Conservation (phyloP, 2,797 vertebrate species). For the Microhierax caerulescens region DNA sequence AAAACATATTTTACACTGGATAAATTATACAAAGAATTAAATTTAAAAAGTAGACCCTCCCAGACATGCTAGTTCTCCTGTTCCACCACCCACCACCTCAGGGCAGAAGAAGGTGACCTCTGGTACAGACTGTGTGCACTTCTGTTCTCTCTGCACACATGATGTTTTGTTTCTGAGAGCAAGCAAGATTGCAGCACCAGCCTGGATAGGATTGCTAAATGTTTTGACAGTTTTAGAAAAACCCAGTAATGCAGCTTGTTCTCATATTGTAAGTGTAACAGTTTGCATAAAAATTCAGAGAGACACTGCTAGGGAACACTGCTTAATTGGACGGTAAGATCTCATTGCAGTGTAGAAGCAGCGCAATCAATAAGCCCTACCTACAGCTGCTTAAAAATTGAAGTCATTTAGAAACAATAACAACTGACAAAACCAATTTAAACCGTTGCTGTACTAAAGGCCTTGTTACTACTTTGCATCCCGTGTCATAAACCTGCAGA, state of each 20-base stretch:
- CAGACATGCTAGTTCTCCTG: background rate
- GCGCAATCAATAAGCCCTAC: background rate
- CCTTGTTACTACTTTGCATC: background rate
- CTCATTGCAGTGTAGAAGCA: background rate
- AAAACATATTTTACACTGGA: background rate
- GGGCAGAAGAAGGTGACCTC: background rate
- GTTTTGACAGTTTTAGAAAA: slow-evolving; percentile 14
- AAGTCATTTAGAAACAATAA: background rate
- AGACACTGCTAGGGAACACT: background rate
- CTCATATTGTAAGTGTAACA: background rate
- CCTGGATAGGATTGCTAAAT: background rate
- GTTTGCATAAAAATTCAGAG: background rate
- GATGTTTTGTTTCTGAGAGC: background rate
- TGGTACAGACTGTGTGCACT: background rate
- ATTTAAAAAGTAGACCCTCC: fast-evolving
- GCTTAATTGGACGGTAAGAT: background rate
- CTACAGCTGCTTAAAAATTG: background rate
- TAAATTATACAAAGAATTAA: background rate
- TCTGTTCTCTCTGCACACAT: background rate
- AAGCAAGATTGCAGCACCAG: background rate
- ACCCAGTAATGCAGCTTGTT: background rate
- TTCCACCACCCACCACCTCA: background rate
- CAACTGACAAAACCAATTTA: background rate
- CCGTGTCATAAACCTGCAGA: background rate
- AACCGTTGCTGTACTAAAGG: background rate